Conservation (phyloP, 2,888 invertebrate genomes). For the Alloplasta piceator region DNA sequence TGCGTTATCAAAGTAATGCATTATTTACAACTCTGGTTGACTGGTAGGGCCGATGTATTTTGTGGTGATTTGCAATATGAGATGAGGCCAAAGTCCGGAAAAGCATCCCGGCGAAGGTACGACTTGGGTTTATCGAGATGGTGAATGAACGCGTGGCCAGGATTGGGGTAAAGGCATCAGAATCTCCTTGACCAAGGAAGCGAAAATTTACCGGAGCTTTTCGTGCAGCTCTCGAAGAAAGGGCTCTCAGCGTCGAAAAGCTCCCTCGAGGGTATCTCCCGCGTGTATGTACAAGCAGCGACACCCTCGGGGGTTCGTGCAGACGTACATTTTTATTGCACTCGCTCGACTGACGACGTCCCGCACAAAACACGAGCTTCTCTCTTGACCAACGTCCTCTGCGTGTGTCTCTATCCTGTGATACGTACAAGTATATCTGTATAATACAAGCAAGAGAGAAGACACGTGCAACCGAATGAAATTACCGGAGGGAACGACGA, state of each 20-base stretch:
- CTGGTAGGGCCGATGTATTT: background rate
- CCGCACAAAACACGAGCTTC: constrained; percentile 13
- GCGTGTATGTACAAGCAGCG: constrained; percentile 21
- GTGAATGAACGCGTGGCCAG: background rate
- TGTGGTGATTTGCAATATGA: no score
- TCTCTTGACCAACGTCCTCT: constrained; percentile 16
- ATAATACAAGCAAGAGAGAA: constrained; percentile 5
- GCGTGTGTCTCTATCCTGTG: background rate
- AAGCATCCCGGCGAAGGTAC: no score
- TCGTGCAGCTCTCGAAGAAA: background rate
- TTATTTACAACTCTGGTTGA: no score
- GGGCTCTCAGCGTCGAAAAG: constrained; percentile 5
- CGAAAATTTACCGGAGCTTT: constrained; percentile 56
- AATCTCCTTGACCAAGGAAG: constrained; percentile 60
- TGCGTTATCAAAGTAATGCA: no score
- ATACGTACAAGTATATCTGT: background rate
- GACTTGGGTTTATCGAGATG: background rate
- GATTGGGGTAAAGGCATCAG: constrained; percentile 1
- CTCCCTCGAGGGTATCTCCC: constrained; percentile 24
- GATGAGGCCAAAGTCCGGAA: no score
- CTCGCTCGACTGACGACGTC: constrained; percentile 69
- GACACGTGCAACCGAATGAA: constrained; percentile 72
- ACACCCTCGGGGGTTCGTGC: constrained; percentile 23
- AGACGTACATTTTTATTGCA: constrained; percentile 69
- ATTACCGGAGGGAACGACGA: constrained; percentile 69